Base-by-base conservation (phyloP, 2,113 vertebrate genomes). In the Osmerus eperlanus region DNA sequence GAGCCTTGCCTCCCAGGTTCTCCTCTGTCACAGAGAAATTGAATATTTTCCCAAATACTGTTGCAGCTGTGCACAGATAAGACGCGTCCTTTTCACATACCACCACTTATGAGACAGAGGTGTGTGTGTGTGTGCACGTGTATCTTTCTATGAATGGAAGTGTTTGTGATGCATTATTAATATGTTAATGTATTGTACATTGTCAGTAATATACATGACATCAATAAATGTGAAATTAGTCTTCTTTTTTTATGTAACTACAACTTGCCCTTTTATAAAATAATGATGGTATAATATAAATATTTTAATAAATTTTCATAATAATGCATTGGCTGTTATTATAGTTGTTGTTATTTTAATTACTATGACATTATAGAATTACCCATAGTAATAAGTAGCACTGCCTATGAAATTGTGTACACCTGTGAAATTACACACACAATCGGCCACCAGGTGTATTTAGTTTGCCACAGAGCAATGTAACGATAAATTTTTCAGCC, bases 41-140 rank as follows among this genome's bases (percentile, higher is more conserved):
- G 83, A 91, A 89, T 89, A 85, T 88, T 90, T 92, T 88, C 84
- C 88, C 81, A 86, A 90, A 91, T 86, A 86, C 82, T 83, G 86
- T 84, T 88, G 85, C 88, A 90, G 84, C 89, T 84, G 85, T 76
- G 87, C 81, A 84, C 82, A 80, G 85, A 89, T 85, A 90, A 90
- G 78, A 82, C 76, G 11, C 81, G 78, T 85, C 80, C 70, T 78
- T 82, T 86, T 83, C 82, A 84, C 76, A 77, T 74, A 81, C 75
- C 78, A 78, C 72, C 83, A 84, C 86, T 74, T 78, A 70, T 28
- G 65, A 85, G 79, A 56, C 68, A 54, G 25, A 3, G 69, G 55
- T 71, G 65, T 70, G 72, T 62, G 71, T 67, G 54, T 70, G 77
- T 70, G 32, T 75, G 60, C 65, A 23, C 15, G 29, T 15, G 54